A percentile compares a stretch with the other conserved stretches of the same genome.
Conservation (phyloP, 2,888 invertebrate species). For the Drosophila leonis region DNA sequence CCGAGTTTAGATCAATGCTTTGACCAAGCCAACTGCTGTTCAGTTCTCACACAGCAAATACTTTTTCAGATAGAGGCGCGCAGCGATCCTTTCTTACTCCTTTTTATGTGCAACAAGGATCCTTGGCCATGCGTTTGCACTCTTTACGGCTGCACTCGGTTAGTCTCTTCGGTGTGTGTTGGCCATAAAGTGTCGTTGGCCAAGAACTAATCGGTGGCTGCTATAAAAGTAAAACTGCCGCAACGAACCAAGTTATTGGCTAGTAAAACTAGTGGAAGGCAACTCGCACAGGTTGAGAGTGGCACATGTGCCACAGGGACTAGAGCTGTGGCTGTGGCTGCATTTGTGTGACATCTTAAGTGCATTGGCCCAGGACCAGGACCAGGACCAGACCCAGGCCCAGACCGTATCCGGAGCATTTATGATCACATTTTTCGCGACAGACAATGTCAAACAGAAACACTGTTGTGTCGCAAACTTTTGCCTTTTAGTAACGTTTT, state of each 20-base stretch:
- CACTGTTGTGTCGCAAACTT: constrained; percentile 24
- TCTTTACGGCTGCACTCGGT: constrained; percentile 32
- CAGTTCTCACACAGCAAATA: neutral
- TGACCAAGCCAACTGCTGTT: constrained; percentile 12
- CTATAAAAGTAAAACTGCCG: constrained; percentile 56
- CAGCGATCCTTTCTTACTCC: constrained; percentile 3
- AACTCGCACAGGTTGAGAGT: constrained; percentile 30
- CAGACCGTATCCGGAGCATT: constrained; percentile 43
- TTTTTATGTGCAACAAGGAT: constrained; percentile 7
- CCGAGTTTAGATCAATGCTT: constrained; percentile 45
- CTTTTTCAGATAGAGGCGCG: neutral
- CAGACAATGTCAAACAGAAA: constrained; percentile 43
- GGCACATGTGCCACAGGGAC: constrained; percentile 65
- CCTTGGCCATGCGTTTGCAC: constrained; percentile 16
- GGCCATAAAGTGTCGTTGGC: constrained; percentile 58
- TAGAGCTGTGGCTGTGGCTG: constrained; percentile 12
- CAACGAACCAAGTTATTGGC: constrained; percentile 48
- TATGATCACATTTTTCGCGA: constrained; percentile 63
- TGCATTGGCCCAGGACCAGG: constrained; percentile 57
- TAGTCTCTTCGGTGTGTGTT: constrained; percentile 11
- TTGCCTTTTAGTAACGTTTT: constrained; percentile 30
- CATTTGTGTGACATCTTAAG: constrained; percentile 73
- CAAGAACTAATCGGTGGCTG: constrained; percentile 73
- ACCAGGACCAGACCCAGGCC: neutral
- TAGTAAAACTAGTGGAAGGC: constrained; percentile 33